Evolutionary conservation across 2,797 vertebrate species (phyloP), one percentile per base, ranked within the genome.

Genomic region (Sciurus vulgaris): DNA sequence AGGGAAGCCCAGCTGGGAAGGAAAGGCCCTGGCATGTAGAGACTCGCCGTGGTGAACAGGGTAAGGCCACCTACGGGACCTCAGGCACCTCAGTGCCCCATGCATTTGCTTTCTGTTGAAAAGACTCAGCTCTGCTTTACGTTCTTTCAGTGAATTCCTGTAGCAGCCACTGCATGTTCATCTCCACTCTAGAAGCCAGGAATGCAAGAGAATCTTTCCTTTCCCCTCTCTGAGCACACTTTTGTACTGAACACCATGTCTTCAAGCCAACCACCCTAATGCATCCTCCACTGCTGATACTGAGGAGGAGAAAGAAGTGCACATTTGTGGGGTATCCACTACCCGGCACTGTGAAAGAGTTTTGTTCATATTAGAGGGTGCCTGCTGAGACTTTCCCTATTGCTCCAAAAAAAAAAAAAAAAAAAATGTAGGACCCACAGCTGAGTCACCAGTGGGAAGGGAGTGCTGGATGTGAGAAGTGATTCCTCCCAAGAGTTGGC

Each of bases 141-240:
- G 12, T 95, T 96, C 67, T 94, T 41, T 38, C 59, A 11, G 30
- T 3, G 72, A 56, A 9, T 14, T 33, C 26, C 20, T 30, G n/a
- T 56, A 69, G 15, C 13, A 10, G 49, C 3, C 3, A 17, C 44
- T 65, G 70, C 65, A 17, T 12, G 41, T 22, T 3, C 20, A 28
- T 28, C 24, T 35, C 79, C 70, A 76, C 26, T 9, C 82, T 4
- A 7, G 12, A 59, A 83, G 26, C 17, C 35, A 73, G 69, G 59
- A 51, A 47, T 0, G 1, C 3, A 1, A 0, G 2, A 1, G 1
- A 0, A 1, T 41, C 51, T 61, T 41, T 49, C 81, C 63, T 65
- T 67, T 49, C 69, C 51, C 88, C 22, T 67, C 35, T 35, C 14
- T 0, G 9, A 54, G 49, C 41, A n/a, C 20, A 0, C 17, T 4